Evolutionary conservation across 1,140 invertebrate species (phyloP).

Genomic region (Scaptomyza hsui): DNA sequence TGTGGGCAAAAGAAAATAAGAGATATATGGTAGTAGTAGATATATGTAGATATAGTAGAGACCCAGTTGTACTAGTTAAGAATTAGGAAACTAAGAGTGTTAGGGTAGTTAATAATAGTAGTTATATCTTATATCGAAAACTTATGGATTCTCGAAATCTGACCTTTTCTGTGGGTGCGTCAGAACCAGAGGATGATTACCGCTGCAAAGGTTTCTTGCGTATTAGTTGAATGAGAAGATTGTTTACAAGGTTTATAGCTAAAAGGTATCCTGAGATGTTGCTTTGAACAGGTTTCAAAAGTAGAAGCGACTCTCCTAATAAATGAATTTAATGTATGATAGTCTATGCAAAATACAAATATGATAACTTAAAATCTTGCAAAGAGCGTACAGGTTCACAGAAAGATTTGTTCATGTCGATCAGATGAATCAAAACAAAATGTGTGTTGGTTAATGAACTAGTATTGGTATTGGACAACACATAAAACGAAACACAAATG

Average conservation of each 20-base stretch:
- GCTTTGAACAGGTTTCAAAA: neutral
- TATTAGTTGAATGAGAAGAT: slow-evolving; percentile 54
- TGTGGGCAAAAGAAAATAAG: slow-evolving; percentile 10
- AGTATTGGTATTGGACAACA: slow-evolving; percentile 6
- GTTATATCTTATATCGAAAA: slow-evolving; percentile 7
- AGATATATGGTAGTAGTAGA: slow-evolving; percentile 3
- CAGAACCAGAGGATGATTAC: slow-evolving; percentile 74
- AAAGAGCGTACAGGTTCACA: neutral
- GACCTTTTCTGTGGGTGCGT: slow-evolving; percentile 80
- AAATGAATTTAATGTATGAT: too few relatives aligned
- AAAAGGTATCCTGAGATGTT: neutral
- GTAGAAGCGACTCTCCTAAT: neutral
- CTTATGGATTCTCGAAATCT: slow-evolving; percentile 46
- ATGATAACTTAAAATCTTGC: slow-evolving; percentile 1
- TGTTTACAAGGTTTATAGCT: slow-evolving; percentile 7
- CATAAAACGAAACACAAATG: slow-evolving; percentile 19
- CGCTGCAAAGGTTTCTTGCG: slow-evolving; percentile 77
- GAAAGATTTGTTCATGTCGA: neutral
- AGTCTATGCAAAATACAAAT: neutral
- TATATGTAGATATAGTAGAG: neutral
- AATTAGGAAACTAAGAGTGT: slow-evolving; percentile 7
- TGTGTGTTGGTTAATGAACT: too few relatives aligned
- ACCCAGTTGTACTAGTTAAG: slow-evolving; percentile 7
- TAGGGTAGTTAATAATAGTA: slow-evolving; percentile 3
- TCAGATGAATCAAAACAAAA: neutral